A percentile compares a stretch with the other conserved stretches of the same genome.
These are phyloP conservation scores for Callosobruchus maculatus DNA, from an alignment of 2,888 invertebrate genomes.

Conservation along the genomic window DNA sequence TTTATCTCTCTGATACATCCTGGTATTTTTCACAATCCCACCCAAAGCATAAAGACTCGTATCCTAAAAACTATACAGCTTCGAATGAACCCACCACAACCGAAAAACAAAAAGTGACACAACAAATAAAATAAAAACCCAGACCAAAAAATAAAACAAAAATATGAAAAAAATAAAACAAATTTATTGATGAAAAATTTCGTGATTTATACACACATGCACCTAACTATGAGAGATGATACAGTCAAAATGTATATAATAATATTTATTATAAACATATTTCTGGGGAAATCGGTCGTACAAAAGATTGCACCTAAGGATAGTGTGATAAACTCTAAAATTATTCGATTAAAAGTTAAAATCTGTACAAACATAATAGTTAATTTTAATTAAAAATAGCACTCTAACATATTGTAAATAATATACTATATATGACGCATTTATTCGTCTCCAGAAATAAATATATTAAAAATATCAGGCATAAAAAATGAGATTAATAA, in stretches of 20 bases:
- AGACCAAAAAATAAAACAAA: conserved; percentile 42
- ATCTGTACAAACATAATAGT: conserved; percentile 11
- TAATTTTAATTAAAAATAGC: conserved; percentile 2
- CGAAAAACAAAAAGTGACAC: background rate
- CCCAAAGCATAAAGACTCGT: too few species aligned
- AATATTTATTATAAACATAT: background rate
- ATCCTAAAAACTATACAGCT: background rate
- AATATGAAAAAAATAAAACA: conserved; percentile 35
- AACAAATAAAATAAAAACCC: conserved; percentile 38
- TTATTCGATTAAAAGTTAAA: conserved; percentile 8
- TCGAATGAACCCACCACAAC: background rate
- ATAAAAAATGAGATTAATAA: background rate
- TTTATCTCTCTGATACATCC: too few species aligned
- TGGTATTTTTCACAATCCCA: too few species aligned
- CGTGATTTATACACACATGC: conserved; percentile 25
- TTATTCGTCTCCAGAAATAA: conserved; percentile 5
- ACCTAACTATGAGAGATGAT: conserved; percentile 12
- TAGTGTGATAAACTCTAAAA: conserved; percentile 4
- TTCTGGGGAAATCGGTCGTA: background rate
- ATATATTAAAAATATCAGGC: background rate
- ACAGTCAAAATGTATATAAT: conserved; percentile 19
- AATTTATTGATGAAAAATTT: conserved; percentile 30
- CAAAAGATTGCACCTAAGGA: conserved; percentile 15
- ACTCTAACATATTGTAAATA: background rate
- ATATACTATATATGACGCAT: background rate